Conservation (phyloP, 2,888 invertebrate species). For the Herminia tarsipennalis region DNA sequence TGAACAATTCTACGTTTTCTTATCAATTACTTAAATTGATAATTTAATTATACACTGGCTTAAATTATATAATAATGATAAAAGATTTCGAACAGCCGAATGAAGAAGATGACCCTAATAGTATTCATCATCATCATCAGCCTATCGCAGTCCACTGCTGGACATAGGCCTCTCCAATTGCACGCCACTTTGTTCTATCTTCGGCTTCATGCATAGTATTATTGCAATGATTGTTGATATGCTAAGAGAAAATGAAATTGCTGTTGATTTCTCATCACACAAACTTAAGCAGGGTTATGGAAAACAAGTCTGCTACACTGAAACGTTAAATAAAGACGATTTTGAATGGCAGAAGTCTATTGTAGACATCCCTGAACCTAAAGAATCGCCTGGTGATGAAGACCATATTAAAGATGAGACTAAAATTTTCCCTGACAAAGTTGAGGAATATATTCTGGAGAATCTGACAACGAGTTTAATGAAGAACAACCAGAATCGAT, state of each 20-base stretch:
- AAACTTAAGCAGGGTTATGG: constrained; percentile 97
- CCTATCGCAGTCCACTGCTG: too few species aligned
- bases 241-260: constrained; percentile 91
- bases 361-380: constrained; percentile 69
- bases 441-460: constrained; percentile 93
- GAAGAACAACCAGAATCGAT: constrained; percentile 68
- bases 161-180: too few species aligned
- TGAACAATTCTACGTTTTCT: constrained; percentile 98
- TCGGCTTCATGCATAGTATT: too few species aligned
- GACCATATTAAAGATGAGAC: constrained; percentile 92
- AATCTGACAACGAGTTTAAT: constrained; percentile 87
- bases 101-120: constrained; percentile 99
- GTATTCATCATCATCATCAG: too few species aligned
- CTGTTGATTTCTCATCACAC: constrained; percentile 95
- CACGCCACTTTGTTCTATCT: too few species aligned
- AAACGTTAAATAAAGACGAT: constrained; percentile 89
- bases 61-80: too few species aligned
- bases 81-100: constrained; percentile 95
- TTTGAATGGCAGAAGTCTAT: constrained; percentile 89
- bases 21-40: constrained; percentile 93
- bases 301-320: constrained; percentile 94
- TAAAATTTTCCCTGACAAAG: constrained; percentile 92
- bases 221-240: constrained; percentile 94
- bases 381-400: constrained; percentile 86
- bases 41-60: too few species aligned